Conservation (phyloP, 2,888 invertebrate species). For the Cerceris ruficornis region DNA sequence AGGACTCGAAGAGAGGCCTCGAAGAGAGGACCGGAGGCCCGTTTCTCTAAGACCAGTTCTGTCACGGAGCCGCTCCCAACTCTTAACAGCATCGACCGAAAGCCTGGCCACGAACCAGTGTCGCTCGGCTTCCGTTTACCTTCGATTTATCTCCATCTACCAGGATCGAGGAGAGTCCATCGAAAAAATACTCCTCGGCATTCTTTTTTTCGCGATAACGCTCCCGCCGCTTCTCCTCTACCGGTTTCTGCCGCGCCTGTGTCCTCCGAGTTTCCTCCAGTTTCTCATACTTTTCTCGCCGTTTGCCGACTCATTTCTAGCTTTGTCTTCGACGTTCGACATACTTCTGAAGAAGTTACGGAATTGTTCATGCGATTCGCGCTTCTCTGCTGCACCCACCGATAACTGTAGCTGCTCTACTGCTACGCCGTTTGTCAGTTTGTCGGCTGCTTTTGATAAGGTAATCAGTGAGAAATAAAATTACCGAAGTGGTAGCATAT, state of each 20-base stretch:
- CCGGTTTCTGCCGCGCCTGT: slow-evolving; percentile 8
- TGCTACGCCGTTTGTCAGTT: too few species aligned
- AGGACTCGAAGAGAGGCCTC: slow-evolving; percentile 7
- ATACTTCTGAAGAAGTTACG: too few species aligned
- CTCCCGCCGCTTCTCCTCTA: not conserved
- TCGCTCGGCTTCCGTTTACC: slow-evolving; percentile 71
- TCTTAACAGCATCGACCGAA: slow-evolving; percentile 65
- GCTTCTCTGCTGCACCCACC: too few species aligned
- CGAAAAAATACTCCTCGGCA: slow-evolving; percentile 46
- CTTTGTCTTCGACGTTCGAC: too few species aligned
- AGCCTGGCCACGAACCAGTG: slow-evolving; percentile 66
- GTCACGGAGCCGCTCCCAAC: slow-evolving; percentile 73
- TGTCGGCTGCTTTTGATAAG: too few species aligned
- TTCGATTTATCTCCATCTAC: slow-evolving; percentile 62
- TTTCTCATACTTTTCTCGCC: not conserved
- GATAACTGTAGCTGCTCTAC: too few species aligned
- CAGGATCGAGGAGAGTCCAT: slow-evolving; percentile 48
- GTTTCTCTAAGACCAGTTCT: slow-evolving; percentile 69
- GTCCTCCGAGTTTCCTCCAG: not conserved
- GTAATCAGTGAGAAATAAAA: too few species aligned
- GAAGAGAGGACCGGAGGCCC: slow-evolving; percentile 52
- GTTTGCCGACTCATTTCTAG: not conserved
- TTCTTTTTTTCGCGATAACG: slow-evolving; percentile 41
- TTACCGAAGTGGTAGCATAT: too few species aligned
- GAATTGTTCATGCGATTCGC: too few species aligned